Conservation (phyloP, 1,140 invertebrate species). For the Melipona quadrifasciata region DNA sequence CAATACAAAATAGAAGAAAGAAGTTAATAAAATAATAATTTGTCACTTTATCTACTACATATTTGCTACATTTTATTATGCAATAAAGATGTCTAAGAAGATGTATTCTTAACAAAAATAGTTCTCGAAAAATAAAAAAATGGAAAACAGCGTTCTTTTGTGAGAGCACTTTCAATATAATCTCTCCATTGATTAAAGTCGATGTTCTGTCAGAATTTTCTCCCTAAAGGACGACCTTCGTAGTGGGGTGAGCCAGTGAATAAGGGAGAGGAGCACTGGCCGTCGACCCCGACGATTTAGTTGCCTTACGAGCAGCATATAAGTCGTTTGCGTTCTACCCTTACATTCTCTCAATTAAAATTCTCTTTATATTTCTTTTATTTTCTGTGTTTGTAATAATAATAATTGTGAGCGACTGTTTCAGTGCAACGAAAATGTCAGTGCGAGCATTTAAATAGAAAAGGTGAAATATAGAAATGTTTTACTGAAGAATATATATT, state of each 20-base stretch:
- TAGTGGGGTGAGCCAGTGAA: constrained; percentile 41
- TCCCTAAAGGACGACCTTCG: constrained; percentile 41
- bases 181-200: constrained; percentile 63
- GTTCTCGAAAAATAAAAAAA: background rate
- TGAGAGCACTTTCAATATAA: constrained; percentile 26
- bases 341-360: constrained; percentile 12
- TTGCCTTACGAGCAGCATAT: constrained; percentile 57
- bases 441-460: background rate
- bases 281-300: constrained; percentile 59
- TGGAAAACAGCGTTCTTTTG: background rate
- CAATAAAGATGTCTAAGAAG: too few relatives aligned
- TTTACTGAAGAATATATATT: background rate
- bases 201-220: constrained; percentile 63
- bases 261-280: constrained; percentile 50
- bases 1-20: too few relatives aligned
- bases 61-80: too few relatives aligned
- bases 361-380: background rate
- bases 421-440: background rate
- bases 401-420: background rate
- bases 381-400: background rate
- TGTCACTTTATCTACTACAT: too few relatives aligned
- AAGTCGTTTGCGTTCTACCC: constrained; percentile 39
- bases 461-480: background rate
- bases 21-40: too few relatives aligned
- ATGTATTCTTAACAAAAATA: background rate